A percentile compares a stretch with the other conserved stretches of the same genome.
Conservation (phyloP, 2,113 vertebrate species). For the Natator depressus region DNA sequence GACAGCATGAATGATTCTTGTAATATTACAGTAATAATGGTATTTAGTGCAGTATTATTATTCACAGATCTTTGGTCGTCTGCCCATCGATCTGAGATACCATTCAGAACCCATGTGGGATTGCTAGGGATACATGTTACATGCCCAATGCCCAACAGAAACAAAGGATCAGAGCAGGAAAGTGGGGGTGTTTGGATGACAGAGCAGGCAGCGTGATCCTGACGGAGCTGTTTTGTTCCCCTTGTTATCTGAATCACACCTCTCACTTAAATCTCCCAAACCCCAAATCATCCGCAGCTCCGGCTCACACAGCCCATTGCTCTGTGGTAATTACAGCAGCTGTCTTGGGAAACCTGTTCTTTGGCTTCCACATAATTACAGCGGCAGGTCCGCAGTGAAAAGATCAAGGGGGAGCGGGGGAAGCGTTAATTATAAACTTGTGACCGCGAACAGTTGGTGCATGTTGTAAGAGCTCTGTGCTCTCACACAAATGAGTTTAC, state of each 20-base stretch:
- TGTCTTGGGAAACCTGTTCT: not conserved
- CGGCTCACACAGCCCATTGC: not conserved
- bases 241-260: not conserved
- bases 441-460: not conserved
- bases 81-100: not conserved
- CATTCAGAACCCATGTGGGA: not conserved
- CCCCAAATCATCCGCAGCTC: not conserved
- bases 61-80: not conserved
- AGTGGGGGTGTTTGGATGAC: not conserved
- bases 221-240: rapidly evolving
- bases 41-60: not conserved
- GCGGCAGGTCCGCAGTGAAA: not conserved
- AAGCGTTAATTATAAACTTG: not conserved
- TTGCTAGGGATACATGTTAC: not conserved
- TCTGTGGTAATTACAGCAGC: not conserved
- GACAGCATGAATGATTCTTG: not conserved
- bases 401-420: not conserved
- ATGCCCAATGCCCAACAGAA: not conserved
- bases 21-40: not conserved
- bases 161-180: not conserved
- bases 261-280: rapidly evolving
- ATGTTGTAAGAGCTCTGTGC: not conserved
- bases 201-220: not conserved
- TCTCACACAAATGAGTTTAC: not conserved
- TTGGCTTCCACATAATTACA: not conserved